Base-by-base conservation (phyloP, 1,140 invertebrate genomes). In the Drosophila ficusphila region DNA sequence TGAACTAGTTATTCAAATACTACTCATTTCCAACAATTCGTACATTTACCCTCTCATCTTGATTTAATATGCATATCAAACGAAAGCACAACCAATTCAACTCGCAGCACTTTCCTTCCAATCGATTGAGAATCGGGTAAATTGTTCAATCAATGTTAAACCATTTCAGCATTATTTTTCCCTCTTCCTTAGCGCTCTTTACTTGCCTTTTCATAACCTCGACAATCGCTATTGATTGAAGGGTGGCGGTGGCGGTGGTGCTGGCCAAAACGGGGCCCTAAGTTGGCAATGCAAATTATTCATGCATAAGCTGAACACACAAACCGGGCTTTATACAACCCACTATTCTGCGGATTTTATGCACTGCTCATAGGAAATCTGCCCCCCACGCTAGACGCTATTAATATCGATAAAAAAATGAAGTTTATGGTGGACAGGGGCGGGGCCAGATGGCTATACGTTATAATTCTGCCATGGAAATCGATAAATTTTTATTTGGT, bases 401-500 rank as follows among this genome's bases (percentile, higher is more conserved):
- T 86, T 86, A 85, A 85, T 79, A 76, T 42, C 39, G 47, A 58
- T 39, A 36, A 21, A 34, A 44, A 73, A 42, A 42, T n/a, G 46
- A 33, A 18, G 38, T 44, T 57, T 71, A 58, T 58, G 52, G 42
- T 23, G 39, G 31, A 31, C 21, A 51, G 58, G 33, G 12, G 23
- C n/a, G 11, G 48, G 4, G 18, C 54, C 54, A 27, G 6, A 16
- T 39, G 38, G 52, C 19, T 61, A 41, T 49, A 56, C 46, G 67
- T 74, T 67, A 51, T 67, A 65, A 49, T 31, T 65, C 34, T 41
- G 8, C 27, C 21, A 68, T 27, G 46, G 61, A 65, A 86, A 85
- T 85, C 79, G 81, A 85, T 85, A 85, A 86, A 85, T 81, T 85
- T 71, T 85, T 76, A 81, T 85, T 76, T 57, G 79, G 81, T 86